phyloP scores from a whole-genome alignment of 1,140 invertebrate species.

The Helicoverpa armigera region DNA sequence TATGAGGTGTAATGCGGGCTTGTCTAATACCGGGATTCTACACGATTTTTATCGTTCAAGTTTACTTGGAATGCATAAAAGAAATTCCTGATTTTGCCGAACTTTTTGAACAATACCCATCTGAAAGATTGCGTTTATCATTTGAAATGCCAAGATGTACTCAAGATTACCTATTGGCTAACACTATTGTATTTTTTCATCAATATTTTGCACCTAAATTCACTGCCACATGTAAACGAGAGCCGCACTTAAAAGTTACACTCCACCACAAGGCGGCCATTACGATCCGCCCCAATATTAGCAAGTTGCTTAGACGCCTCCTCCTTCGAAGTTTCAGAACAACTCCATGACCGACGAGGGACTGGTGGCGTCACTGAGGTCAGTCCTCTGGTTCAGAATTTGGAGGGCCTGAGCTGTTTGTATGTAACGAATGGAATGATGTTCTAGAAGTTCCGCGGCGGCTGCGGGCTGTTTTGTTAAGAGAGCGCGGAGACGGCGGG shows the following conservation, averaged over 20 bases:
- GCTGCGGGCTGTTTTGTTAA: constrained; percentile 54
- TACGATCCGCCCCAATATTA: background rate
- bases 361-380: constrained; percentile 67
- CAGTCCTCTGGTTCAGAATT: constrained; percentile 82
- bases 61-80: background rate
- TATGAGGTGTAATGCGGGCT: background rate
- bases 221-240: no score
- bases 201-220: background rate
- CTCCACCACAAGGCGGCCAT: background rate
- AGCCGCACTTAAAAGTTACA: constrained; percentile 4
- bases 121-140: no score
- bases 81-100: no score
- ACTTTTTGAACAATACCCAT: no score
- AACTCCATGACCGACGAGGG: constrained; percentile 77
- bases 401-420: constrained; percentile 64
- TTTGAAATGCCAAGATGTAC: no score
- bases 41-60: background rate
- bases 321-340: constrained; percentile 78
- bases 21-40: background rate
- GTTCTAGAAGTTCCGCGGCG: constrained; percentile 47
- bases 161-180: background rate
- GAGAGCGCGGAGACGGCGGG: constrained; percentile 88
- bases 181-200: background rate
- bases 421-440: constrained; percentile 63
- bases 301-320: constrained; percentile 65